phyloP scores from a whole-genome alignment of 2,113 vertebrate genomes.

The Parus major region DNA sequence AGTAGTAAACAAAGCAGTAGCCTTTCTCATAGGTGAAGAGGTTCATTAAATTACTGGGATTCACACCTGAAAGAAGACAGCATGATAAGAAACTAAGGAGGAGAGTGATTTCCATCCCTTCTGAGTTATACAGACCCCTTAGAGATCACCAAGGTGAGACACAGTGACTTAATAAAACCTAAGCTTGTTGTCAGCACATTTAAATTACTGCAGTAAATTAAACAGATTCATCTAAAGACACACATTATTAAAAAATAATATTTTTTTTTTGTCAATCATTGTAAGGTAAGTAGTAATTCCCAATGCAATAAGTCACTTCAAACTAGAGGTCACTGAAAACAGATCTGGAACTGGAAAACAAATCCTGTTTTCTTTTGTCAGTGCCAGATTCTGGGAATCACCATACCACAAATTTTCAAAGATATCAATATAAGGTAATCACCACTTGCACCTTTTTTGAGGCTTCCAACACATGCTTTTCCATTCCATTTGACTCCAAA shows the following conservation, averaged over 20 bases:
- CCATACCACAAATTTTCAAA: background rate
- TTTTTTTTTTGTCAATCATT: background rate
- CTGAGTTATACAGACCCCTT: background rate
- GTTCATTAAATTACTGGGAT: constrained; percentile 97
- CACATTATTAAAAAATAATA: background rate
- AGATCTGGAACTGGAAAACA: background rate
- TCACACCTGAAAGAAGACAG: constrained; percentile 82
- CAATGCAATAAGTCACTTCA: background rate
- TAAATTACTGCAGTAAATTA: background rate
- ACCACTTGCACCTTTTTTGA: background rate
- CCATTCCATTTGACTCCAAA: background rate
- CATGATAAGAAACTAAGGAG: background rate
- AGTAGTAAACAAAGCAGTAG: constrained; percentile 95
- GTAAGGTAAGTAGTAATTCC: background rate
- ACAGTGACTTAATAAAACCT: background rate
- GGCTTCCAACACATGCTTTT: background rate
- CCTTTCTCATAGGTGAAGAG: constrained; percentile 98
- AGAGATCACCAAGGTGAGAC: background rate
- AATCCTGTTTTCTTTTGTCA: background rate
- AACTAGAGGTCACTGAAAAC: background rate
- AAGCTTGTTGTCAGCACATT: background rate
- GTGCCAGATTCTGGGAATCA: background rate
- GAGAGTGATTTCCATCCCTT: background rate
- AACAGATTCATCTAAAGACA: background rate
- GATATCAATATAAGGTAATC: background rate